Conservation (phyloP, 2,113 vertebrate species). For the Ptilorrhoa leucosticta region DNA sequence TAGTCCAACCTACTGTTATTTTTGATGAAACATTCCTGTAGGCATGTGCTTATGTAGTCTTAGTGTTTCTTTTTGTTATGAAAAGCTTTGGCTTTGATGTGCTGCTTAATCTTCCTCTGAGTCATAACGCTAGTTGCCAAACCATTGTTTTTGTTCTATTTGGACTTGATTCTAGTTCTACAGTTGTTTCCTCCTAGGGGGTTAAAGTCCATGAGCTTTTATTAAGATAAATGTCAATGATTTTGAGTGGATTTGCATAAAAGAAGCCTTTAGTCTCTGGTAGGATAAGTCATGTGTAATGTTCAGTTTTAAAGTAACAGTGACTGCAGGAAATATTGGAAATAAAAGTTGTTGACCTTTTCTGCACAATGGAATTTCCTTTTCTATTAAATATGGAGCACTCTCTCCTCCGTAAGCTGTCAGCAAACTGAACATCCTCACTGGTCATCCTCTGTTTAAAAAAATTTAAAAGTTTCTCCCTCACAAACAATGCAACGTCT, state of each 20-base stretch:
- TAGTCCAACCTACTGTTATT: not conserved
- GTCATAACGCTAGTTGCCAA: slow-evolving; percentile 9
- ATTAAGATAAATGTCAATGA: slow-evolving; percentile 32
- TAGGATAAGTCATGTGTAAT: not conserved
- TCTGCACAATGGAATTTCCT: not conserved
- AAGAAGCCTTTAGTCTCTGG: not conserved
- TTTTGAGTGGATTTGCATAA: slow-evolving; percentile 28
- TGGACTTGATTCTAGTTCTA: not conserved
- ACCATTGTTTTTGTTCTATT: slow-evolving; percentile 11
- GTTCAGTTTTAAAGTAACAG: slow-evolving; percentile 5
- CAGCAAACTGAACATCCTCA: not conserved
- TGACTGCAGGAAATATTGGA: not conserved
- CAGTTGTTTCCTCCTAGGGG: not conserved
- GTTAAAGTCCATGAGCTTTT: slow-evolving; percentile 15
- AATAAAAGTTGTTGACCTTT: not conserved
- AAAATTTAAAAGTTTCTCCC: not conserved
- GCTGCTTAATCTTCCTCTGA: slow-evolving; percentile 38
- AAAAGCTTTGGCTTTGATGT: slow-evolving; percentile 38
- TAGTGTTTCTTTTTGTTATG: not conserved
- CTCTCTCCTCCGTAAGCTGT: not conserved
- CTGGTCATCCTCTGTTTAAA: not conserved
- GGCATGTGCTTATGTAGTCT: not conserved
- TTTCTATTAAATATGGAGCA: not conserved
- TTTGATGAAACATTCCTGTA: not conserved
- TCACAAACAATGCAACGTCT: not conserved